A percentile compares a stretch with the other conserved stretches of the same genome.
phyloP scores from a whole-genome alignment of 2,888 invertebrate genomes.

The Ichneumon xanthorius region DNA sequence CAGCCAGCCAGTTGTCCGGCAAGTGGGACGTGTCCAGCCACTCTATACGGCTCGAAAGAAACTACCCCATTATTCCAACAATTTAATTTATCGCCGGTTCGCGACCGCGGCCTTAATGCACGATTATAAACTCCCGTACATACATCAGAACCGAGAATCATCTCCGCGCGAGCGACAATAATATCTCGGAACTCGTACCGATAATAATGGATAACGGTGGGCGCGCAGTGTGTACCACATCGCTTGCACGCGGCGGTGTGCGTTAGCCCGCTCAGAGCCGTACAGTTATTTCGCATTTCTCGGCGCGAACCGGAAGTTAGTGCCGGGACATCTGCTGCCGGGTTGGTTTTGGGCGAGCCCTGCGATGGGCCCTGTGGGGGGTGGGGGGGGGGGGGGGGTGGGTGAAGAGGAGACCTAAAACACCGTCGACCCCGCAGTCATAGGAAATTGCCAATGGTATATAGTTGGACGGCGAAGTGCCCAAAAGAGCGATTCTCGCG shows the following conservation, averaged over 20 bases:
- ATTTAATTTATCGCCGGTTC: neutral
- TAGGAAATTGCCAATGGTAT: conserved; percentile 1
- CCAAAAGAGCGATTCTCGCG: neutral
- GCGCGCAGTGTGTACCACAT: conserved; percentile 34
- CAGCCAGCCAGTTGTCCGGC: too few species aligned
- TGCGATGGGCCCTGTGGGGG: neutral
- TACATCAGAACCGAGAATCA: neutral
- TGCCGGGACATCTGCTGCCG: conserved; percentile 60
- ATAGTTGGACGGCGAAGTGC: neutral
- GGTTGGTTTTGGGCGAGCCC: conserved; percentile 8
- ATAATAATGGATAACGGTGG: conserved; percentile 25
- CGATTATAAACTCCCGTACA: neutral
- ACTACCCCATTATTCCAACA: neutral
- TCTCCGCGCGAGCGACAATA: neutral
- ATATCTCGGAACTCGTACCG: conserved; percentile 4
- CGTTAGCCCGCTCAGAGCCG: conserved; percentile 4
- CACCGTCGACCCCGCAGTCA: neutral
- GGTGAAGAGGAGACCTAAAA: neutral
- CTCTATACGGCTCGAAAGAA: too few species aligned
- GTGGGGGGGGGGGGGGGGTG: neutral
- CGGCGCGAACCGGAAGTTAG: conserved; percentile 61
- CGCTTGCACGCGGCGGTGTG: conserved; percentile 43
- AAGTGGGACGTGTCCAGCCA: too few species aligned
- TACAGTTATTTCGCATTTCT: conserved; percentile 53
- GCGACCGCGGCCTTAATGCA: neutral